Evolutionary conservation across 2,797 vertebrate genomes (phyloP).

Genomic region (Coregonus suidteri): DNA sequence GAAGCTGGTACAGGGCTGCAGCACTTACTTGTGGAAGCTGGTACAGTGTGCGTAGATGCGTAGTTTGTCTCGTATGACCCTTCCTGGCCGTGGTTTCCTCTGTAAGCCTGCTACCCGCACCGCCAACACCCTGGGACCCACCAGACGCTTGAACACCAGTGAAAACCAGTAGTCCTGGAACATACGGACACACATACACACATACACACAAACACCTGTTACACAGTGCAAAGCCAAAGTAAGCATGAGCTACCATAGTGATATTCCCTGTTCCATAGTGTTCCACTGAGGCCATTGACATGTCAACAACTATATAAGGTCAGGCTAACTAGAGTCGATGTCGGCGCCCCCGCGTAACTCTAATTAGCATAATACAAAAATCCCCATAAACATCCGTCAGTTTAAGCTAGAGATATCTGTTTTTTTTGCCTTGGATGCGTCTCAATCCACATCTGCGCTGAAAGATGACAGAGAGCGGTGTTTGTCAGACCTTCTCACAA

Average conservation of each 20-base stretch:
- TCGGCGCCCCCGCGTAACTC: too few relatives aligned
- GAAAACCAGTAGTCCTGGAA: constrained; percentile 98
- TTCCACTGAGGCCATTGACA: background rate
- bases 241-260: background rate
- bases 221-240: background rate
- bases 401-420: too few relatives aligned
- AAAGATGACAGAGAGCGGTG: too few relatives aligned
- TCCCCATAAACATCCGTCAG: too few relatives aligned
- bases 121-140: constrained; percentile 90
- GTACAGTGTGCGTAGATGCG: constrained; percentile 98
- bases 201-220: background rate
- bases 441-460: too few relatives aligned
- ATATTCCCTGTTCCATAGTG: too few relatives aligned
- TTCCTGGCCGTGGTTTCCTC: constrained; percentile 89
- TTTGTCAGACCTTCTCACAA: too few relatives aligned
- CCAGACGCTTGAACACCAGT: constrained; percentile 93
- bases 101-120: constrained; percentile 95
- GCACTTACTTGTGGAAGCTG: constrained; percentile 57
- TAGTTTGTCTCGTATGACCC: constrained; percentile 95
- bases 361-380: too few relatives aligned
- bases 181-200: background rate
- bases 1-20: background rate
- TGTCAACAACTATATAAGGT: background rate
- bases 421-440: too few relatives aligned
- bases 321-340: too few relatives aligned